A percentile compares a stretch with the other conserved stretches of the same genome.
These are phyloP conservation scores for Mionectes olivaceus DNA, from an alignment of 2,797 vertebrate genomes.

Conservation along the genomic window DNA sequence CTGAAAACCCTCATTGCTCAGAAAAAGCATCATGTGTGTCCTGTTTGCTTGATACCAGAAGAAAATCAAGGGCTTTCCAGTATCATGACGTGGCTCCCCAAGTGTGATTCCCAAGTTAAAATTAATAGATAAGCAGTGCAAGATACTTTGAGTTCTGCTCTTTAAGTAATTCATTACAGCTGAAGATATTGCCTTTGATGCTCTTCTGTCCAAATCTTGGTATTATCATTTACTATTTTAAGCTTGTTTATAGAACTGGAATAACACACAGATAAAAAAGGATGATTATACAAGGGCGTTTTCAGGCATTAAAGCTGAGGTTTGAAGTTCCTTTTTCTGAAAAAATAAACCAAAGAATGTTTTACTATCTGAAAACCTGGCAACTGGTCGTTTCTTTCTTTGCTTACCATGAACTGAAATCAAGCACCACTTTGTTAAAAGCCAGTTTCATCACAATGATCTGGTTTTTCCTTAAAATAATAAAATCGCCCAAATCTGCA, in stretches of 20 bases:
- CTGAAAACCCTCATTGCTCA: not conserved
- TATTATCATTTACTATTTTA: constrained; percentile 75
- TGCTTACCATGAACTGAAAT: constrained; percentile 49
- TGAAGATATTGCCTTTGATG: constrained; percentile 16
- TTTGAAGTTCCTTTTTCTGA: constrained; percentile 57
- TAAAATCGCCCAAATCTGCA: not conserved
- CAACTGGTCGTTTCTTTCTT: constrained; percentile 57
- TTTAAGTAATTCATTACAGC: not conserved
- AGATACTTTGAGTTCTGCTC: not conserved
- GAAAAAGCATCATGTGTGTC: not conserved
- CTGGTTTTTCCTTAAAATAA: not conserved
- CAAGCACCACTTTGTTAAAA: constrained; percentile 9
- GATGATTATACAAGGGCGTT: constrained; percentile 40
- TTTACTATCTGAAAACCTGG: constrained; percentile 58
- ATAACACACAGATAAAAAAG: constrained; percentile 68
- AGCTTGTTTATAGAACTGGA: constrained; percentile 71
- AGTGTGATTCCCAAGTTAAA: not conserved
- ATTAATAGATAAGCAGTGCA: not conserved
- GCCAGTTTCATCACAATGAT: not conserved
- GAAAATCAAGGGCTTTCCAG: not conserved
- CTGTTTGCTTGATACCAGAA: not conserved
- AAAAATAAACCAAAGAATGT: constrained; percentile 70
- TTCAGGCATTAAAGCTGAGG: constrained; percentile 44
- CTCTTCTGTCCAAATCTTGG: constrained; percentile 43
- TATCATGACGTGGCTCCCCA: not conserved